A percentile compares a stretch with the other conserved stretches of the same genome.
phyloP scores from a whole-genome alignment of 2,888 invertebrate species.

The Drosophila colorata region DNA sequence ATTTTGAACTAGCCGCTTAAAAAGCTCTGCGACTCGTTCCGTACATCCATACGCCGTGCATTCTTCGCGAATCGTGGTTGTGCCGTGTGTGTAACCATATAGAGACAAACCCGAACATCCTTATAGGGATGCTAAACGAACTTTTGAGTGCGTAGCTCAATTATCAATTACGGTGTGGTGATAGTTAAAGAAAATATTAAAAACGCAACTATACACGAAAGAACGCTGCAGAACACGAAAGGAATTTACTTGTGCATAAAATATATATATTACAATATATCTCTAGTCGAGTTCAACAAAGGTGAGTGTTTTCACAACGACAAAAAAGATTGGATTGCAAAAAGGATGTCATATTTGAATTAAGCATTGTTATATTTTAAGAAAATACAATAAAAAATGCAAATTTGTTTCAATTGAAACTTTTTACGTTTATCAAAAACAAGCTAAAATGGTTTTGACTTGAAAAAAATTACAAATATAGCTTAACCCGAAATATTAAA shows the following conservation, averaged over 20 bases:
- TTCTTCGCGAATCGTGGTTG: slow-evolving; percentile 74
- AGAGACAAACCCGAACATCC: slow-evolving; percentile 42
- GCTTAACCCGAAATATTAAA: neutral
- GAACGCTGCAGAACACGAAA: neutral
- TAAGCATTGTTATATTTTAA: neutral
- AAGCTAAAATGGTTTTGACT: no score
- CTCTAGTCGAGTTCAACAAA: slow-evolving; percentile 1
- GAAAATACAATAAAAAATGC: neutral
- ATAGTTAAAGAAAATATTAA: slow-evolving; percentile 2
- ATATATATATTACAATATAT: slow-evolving; percentile 9
- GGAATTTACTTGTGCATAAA: slow-evolving; percentile 16
- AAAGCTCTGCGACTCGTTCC: slow-evolving; percentile 68
- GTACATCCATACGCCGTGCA: slow-evolving; percentile 73
- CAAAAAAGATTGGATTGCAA: neutral
- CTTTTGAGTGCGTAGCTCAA: slow-evolving; percentile 35
- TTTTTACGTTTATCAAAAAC: no score
- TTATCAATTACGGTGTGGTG: slow-evolving; percentile 30
- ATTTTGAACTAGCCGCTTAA: slow-evolving; percentile 68
- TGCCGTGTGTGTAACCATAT: slow-evolving; percentile 50
- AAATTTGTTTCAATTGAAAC: neutral
- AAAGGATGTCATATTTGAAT: neutral
- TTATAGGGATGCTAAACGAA: slow-evolving; percentile 54
- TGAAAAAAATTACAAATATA: neutral
- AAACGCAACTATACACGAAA: neutral
- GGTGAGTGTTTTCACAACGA: slow-evolving; percentile 14